Evolutionary conservation across 2,113 vertebrate species (phyloP).

Genomic region (Phyllostomus hastatus): DNA sequence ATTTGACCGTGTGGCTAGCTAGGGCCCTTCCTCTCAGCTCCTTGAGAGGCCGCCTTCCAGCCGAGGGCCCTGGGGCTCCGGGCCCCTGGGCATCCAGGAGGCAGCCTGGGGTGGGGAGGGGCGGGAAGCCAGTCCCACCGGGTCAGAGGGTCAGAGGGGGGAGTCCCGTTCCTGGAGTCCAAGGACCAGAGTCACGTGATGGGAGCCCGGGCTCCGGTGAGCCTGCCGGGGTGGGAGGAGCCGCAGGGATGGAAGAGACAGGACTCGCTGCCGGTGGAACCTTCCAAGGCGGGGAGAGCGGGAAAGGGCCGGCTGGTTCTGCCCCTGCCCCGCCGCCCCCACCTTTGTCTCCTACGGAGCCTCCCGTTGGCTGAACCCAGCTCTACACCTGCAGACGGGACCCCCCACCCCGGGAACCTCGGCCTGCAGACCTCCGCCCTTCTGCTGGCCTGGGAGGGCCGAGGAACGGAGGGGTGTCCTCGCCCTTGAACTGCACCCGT

Average conservation of each 20-base stretch:
- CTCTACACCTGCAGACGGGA: not conserved
- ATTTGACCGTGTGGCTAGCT: rapidly evolving
- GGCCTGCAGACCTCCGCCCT: not conserved
- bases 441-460: not conserved
- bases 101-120: rapidly evolving
- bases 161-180: not conserved
- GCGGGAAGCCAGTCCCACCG: not conserved
- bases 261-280: not conserved
- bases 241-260: not conserved
- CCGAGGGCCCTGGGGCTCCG: not conserved
- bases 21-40: not conserved
- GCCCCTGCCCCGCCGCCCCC: too few relatives aligned
- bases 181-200: not conserved
- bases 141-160: not conserved
- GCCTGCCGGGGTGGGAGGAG: not conserved
- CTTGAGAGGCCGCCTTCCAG: not conserved
- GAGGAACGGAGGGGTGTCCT: not conserved
- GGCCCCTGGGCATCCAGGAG: not conserved
- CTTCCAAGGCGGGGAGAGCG: too few relatives aligned
- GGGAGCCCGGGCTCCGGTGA: not conserved
- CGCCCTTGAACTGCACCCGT: too few relatives aligned
- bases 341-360: not conserved
- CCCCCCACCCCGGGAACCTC: too few relatives aligned
- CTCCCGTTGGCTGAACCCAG: not conserved
- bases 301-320: rapidly evolving